These are phyloP conservation scores for Strongylocentrotus purpuratus DNA, from an alignment of 35 echinoderm and acorn worm species.

Conservation along the genomic window DNA sequence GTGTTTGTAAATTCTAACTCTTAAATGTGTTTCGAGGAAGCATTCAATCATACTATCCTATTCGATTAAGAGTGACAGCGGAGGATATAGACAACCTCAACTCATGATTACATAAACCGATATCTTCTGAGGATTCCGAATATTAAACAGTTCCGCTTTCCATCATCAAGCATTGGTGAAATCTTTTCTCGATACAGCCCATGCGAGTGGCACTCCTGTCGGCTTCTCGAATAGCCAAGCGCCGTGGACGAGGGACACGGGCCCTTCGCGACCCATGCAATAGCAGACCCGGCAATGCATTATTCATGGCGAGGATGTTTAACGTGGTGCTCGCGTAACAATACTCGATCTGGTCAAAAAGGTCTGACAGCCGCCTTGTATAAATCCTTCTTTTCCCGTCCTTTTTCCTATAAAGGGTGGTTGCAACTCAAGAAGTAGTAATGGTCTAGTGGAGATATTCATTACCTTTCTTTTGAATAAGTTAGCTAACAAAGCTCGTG, in stretches of 20 bases:
- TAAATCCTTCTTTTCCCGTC: background rate
- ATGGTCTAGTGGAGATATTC: background rate
- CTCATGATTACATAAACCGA: background rate
- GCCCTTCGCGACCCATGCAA: background rate
- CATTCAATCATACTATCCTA: background rate
- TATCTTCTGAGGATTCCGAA: background rate
- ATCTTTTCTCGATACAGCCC: background rate
- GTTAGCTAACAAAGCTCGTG: background rate
- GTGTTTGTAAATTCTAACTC: too few relatives aligned
- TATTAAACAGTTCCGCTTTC: background rate
- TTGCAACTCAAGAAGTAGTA: background rate
- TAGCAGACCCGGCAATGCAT: background rate
- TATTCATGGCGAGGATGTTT: background rate
- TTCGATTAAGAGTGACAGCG: background rate
- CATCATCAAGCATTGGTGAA: background rate
- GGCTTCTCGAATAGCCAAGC: conserved; percentile 2
- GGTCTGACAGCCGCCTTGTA: conserved; percentile 6
- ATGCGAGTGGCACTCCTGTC: background rate
- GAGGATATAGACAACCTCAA: background rate
- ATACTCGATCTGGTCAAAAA: background rate
- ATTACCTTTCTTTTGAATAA: background rate
- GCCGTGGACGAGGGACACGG: background rate
- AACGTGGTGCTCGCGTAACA: background rate
- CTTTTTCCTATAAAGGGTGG: background rate
- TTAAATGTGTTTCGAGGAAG: background rate